Base-by-base conservation (phyloP, 2,888 invertebrate genomes). In the Tetrapedia diversipes region DNA sequence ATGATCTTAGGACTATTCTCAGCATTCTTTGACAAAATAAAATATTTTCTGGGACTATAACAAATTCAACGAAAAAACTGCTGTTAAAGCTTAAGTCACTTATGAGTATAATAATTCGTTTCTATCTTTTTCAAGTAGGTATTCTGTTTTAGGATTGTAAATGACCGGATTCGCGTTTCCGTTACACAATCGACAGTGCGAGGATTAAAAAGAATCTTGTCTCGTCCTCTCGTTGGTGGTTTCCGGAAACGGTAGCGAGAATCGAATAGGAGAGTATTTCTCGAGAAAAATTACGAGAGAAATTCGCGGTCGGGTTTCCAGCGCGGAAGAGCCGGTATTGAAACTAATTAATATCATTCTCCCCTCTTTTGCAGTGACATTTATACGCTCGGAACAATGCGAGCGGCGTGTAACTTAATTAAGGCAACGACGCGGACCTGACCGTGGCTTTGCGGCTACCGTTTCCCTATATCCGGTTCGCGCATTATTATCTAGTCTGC, bases 381-480 rank as follows among this genome's bases (percentile, higher is more conserved):
- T 91, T 90, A 91, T 90, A 88, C 86, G 81, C 86, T 81, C 79
- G 76, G 87, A 90, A 90, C 89, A 90, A 89, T 88, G 89, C 87
- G 87, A 86, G 86, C 87, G 85, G 88, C 87, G 88, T 90, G 90
- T 91, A 91, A 91, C 91, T 91, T 91, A 91, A 91, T 91, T 91
- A 91, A 91, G 89, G 89, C 91, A 91, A 91, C 91, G 91, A 90
- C 89, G 89, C 90, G 87, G 84, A 90, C 86, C 89, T 87, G 83
- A 90, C 90, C 91, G 87, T 90, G 88, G 88, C 86, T 90, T 88
- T 90, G 91, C 75, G 90, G 91, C 84, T 83, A 86, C 83, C 84
- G 86, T 87, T 86, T 85, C 85, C 86, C 90, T 90, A 88, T 90
- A 91, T 89, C 84, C 86, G 86, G 77, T 76, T 82, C 85, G 83